phyloP scores from a whole-genome alignment of 2,113 vertebrate genomes.

The Pygoscelis antarcticus region DNA sequence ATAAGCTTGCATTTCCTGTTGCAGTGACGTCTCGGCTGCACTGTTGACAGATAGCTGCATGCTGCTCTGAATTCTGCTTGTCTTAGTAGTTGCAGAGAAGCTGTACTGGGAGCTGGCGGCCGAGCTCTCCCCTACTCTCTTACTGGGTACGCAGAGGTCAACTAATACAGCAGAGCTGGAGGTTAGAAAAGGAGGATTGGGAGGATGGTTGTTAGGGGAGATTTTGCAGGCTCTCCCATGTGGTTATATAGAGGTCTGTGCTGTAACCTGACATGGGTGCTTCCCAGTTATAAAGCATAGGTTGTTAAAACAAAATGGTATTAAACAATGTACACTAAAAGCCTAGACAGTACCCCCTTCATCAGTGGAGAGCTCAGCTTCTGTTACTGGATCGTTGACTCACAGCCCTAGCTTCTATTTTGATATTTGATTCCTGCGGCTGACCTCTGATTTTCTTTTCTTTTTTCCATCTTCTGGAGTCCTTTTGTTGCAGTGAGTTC shows the following conservation, averaged over 20 bases:
- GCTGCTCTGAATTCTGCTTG: neutral
- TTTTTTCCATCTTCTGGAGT: neutral
- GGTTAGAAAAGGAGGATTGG: neutral
- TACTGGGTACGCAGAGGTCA: neutral
- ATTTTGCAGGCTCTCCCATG: neutral
- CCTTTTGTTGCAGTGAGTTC: neutral
- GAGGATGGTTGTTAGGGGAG: neutral
- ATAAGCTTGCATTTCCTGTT: neutral
- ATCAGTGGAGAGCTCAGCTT: neutral
- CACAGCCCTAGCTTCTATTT: neutral
- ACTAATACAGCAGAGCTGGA: neutral
- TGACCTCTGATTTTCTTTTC: neutral
- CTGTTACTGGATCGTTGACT: neutral
- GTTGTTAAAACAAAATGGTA: neutral
- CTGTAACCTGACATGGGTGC: neutral
- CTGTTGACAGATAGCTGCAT: fast-evolving
- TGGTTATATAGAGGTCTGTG: neutral
- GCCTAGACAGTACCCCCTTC: neutral
- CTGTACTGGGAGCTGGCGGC: fast-evolving
- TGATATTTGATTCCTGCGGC: neutral
- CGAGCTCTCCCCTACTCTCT: fast-evolving
- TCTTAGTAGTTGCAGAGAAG: neutral
- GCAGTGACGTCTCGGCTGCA: neutral
- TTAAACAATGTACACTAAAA: neutral
- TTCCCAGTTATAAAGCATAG: neutral